phyloP scores from a whole-genome alignment of 2,888 invertebrate genomes.

The Cerastoderma edule region DNA sequence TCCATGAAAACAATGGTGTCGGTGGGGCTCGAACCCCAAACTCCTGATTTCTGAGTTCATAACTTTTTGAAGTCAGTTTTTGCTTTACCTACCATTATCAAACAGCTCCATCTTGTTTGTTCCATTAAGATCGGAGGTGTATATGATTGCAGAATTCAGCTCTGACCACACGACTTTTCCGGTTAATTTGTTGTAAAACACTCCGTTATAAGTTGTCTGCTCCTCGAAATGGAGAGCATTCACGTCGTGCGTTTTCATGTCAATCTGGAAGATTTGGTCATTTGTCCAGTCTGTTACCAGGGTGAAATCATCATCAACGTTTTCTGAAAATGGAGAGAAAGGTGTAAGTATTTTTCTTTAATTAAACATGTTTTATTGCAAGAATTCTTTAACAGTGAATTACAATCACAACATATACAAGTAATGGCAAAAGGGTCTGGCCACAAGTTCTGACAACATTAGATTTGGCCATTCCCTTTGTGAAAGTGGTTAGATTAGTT shows the following conservation, averaged over 20 bases:
- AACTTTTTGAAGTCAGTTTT: no score
- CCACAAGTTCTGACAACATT: no score
- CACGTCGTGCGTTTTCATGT: not conserved
- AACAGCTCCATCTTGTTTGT: not conserved
- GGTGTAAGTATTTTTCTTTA: no score
- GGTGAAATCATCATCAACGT: constrained; percentile 23
- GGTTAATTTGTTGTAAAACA: constrained; percentile 6
- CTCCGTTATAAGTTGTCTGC: constrained; percentile 3
- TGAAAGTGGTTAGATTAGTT: no score
- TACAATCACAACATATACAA: no score
- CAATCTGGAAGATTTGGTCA: constrained; percentile 38
- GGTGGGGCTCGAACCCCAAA: no score
- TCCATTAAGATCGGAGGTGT: constrained; percentile 9
- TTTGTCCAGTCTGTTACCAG: constrained; percentile 49
- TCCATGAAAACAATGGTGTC: no score
- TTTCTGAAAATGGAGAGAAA: constrained; percentile 14
- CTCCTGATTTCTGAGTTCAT: no score
- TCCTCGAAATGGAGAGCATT: constrained; percentile 5
- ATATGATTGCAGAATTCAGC: not conserved
- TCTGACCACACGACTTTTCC: constrained; percentile 21
- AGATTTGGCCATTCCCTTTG: no score
- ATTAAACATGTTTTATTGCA: no score
- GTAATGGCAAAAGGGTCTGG: no score
- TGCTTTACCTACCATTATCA: constrained; percentile 15
- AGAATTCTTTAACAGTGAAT: no score